Evolutionary conservation across 2,888 invertebrate species (phyloP), one percentile per base, ranked within the genome.

Genomic region (Cerceris ruficornis): DNA sequence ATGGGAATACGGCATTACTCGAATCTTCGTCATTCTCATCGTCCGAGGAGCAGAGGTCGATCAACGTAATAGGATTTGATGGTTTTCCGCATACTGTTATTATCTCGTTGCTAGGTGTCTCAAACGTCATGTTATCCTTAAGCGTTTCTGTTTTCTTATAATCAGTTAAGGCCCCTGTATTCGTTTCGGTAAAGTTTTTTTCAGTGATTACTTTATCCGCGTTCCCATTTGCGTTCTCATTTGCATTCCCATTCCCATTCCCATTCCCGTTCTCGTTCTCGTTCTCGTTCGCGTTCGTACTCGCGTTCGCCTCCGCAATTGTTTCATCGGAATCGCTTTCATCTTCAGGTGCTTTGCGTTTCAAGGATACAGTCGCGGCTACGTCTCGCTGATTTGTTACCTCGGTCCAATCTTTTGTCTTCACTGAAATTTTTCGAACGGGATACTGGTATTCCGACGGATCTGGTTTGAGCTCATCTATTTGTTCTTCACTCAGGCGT

Each of bases 31-130:
- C 95, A 84, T 95, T 95, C 73, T 95, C 95, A 84, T 95, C 95
- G 73, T 95, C 95, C 1, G 95, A 94, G 7, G 94, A 95, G 91
- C 95, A 95, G 88, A 95, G 93, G 90, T 95, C 95, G 85, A 95
- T 95, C 15, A 88, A 59, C n/a, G 88, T 80, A 41, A 91, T 86
- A 9, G 83, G 58, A 43, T 78, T 75, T 2, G 77, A 46, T 0
- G 80, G 11, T 52, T 66, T 74, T 4, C 58, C 42, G 17, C 52
- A 50, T 15, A 50, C 49, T 6, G 55, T 60, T 17, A 46, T 61
- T 17, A 71, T 73, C 49, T 71, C 75, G 50, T 50, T 62, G 9
- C 54, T 15, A 11, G 50, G 1, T 71, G 55, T 64, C 2, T n/a
- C 43, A 50, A 55, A 6, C 11, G 41, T 60, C 7, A 50, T 15